Base-by-base conservation (phyloP, 2,113 vertebrate species). In the Ia io region DNA sequence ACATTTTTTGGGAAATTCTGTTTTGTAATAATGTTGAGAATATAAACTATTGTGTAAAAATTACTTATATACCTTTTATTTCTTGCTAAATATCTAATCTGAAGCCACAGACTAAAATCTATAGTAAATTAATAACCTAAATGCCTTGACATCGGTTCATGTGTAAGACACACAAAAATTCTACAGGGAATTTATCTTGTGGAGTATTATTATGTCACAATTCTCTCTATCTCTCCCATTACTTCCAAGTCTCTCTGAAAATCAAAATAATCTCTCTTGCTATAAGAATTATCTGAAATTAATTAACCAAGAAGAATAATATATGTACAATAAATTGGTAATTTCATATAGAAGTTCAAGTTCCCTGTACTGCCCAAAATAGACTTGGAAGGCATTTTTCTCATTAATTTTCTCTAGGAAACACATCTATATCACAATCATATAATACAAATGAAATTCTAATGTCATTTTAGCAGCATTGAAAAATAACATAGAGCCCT, bases 91-190 rank as follows among this genome's bases (percentile, higher is more conserved):
- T 77, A 82, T 47, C 16, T 91, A 79, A 74, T 76, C 9, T 76
- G 90, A 88, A 69, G 7, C 23, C 22, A 96, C 37, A 96, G 63
- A 74, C 9, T 73, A 90, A 77, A 96, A 84, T 90, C 47, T 95
- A 49, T 49, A 80, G 17, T 92, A 78, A 93, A 89, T 51, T 69
- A 88, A 61, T 86, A 91, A 44, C 22, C 10, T 71, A 94, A 79
- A 88, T 95, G 11, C 40, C 8, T 69, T 3, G 35, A 56, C 1
- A 77, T 14, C 3, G 28, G 28, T 59, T 97, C 37, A 28, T 35
- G 16, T 56, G 74, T 32, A 65, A 16, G 85, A 82, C 1, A 37
- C 22, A 71, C 37, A 42, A 25, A 93, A 69, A 93, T 71, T 94
- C 32, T 20, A 47, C 84, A 80, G 37, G 37, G 8, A 83, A 89